Evolutionary conservation across 2,113 vertebrate species (phyloP), one percentile per base, ranked within the genome.

Genomic region (Ahaetulla prasina): DNA sequence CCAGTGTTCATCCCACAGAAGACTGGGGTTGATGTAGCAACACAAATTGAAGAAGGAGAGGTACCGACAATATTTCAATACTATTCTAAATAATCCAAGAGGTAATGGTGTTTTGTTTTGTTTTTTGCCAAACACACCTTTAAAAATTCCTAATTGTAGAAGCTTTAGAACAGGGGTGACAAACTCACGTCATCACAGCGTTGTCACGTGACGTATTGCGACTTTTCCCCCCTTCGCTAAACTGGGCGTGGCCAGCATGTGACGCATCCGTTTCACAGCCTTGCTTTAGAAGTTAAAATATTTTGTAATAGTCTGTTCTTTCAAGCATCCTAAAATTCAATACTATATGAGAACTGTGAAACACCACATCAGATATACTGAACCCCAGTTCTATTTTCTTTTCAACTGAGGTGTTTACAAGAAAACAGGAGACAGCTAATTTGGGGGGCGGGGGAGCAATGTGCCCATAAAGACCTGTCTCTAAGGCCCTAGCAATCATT

Each of bases 31-130:
- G 99, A 99, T 96, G 97, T 96, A 25, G 97, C 97, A 88, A 99
- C 99, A 0, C 98, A 99, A 94, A 99, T 99, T 96, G 97, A 98
- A 95, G 98, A 99, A 91, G 99, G 98, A 97, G 99, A 99, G 98
- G 99, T 99, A 97, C 27, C 84, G 30, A 43, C n/a, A 80, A 50
- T 55, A 92, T 49, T 25, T 0, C 45, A 49, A 7, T 84, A 49
- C 12, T 55, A 30, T 80, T 80, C 35, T 43, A 43, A 3, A 22
- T 43, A 43, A 80, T 43, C 8, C 74, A 80, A 43, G 3, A 80
- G 16, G 3, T 80, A 80, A 68, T 35, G 57, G 1, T n/a, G 5
- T 35, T 63, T 60, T n/a, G n/a, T n/a, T n/a, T n/a, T n/a, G n/a
- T n/a, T n/a, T 68, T 74, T 35, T 35, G 8, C 35, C 68, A 80